Base-by-base conservation (phyloP, 1,140 invertebrate species). In the Drosophila dunni region DNA sequence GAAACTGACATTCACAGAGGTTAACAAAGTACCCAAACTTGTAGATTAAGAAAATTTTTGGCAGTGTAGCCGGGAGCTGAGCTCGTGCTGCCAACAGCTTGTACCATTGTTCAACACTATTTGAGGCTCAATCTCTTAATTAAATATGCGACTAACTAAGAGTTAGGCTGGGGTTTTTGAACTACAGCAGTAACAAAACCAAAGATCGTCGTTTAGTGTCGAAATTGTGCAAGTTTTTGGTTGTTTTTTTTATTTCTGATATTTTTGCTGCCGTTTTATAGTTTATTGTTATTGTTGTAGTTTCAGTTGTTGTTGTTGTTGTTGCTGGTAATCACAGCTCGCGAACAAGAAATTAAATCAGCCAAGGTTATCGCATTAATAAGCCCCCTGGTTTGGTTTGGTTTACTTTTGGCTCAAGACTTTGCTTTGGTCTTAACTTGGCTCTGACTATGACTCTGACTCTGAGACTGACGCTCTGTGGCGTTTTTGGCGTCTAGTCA, bases 361-460 rank as follows among this genome's bases (percentile, higher is more conserved):
- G 84, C 85, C 84, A 89, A 90, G 84, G 84, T 89, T 89, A 89
- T 90, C 84, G 81, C 85, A 89, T 89, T 89, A 89, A 89, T 89
- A 89, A 89, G 85, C 85, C 85, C 85, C 85, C 85, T 84, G 61
- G 81, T 68, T 84, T 74, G 46, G 51, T 20, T 44, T 45, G 40
- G 40, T 42, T 50, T 20, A 29, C 7, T 24, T 50, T 24, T 33
- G 11, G 53, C 34, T 38, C 17, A 15, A 56, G 45, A 45, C 11
- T 45, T 15, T 11, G 42, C 11, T n/a, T n/a, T 20, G 17, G 17
- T 20, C 4, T 44, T 24, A 40, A n/a, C 9, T 64, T 24, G 56
- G 24, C 9, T 64, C n/a, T 24, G 51, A 58, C 33, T 51, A 40
- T 58, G 70, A 61, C 58, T 70, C 10, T 9, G 36, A 53, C 29